Percentiles rank a stretch among this genome's conserved stretches.
These are phyloP conservation scores for Sakesphorus luctuosus DNA, from an alignment of 2,113 vertebrate genomes.

Conservation along the genomic window DNA sequence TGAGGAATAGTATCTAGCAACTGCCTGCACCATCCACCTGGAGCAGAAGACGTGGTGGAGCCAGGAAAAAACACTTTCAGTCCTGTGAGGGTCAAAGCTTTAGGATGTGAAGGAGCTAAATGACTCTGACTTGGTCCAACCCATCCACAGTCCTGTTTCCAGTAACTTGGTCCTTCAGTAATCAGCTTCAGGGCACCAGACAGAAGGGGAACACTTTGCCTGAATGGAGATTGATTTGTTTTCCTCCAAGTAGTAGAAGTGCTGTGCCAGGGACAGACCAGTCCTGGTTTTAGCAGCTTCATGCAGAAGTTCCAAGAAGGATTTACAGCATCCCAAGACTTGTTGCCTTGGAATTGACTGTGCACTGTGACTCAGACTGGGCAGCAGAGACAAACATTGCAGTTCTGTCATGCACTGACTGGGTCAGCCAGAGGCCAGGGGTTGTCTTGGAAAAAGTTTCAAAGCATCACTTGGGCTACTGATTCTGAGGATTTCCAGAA, in stretches of 20 bases:
- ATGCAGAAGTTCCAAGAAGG: background rate
- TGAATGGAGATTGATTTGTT: background rate
- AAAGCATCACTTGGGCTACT: background rate
- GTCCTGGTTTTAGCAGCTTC: background rate
- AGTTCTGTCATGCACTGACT: background rate
- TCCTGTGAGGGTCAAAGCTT: background rate
- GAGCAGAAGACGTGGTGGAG: background rate
- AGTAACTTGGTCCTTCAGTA: background rate
- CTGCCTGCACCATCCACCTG: background rate
- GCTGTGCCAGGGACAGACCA: background rate
- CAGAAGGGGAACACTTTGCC: background rate
- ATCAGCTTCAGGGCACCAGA: background rate
- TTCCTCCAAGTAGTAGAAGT: background rate
- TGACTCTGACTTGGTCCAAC: background rate
- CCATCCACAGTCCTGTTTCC: background rate
- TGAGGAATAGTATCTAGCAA: background rate
- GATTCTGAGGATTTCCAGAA: background rate
- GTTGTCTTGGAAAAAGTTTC: background rate
- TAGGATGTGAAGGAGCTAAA: background rate
- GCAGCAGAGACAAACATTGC: background rate
- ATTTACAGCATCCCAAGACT: background rate
- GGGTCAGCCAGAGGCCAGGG: background rate
- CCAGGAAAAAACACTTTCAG: background rate
- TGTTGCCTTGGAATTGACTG: background rate
- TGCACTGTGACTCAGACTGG: background rate